Conservation (phyloP, 2,797 vertebrate genomes). For the Distichodus sexfasciatus region DNA sequence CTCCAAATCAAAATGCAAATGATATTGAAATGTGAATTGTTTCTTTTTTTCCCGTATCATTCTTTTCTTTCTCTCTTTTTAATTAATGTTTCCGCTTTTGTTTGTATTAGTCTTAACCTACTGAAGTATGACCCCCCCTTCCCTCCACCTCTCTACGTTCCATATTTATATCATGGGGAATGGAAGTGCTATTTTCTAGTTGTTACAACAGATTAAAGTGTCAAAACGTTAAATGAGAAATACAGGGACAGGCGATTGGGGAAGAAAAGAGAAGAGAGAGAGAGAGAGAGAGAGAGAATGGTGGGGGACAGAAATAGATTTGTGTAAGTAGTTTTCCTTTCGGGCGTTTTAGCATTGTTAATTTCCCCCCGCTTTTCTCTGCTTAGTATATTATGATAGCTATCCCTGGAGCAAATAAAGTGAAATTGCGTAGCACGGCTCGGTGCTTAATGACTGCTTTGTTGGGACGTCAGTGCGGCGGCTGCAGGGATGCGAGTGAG, state of each 20-base stretch:
- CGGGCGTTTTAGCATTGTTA: conserved; percentile 54
- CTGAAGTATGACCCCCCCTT: conserved; percentile 45
- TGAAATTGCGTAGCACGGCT: conserved; percentile 58
- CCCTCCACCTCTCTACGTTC: conserved; percentile 48
- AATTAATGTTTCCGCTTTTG: conserved; percentile 63
- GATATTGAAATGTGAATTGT: conserved; percentile 56
- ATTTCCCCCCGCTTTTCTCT: conserved; percentile 54
- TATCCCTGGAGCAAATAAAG: conserved; percentile 53
- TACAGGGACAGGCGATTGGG: conserved; percentile 33
- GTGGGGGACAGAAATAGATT: conserved; percentile 41
- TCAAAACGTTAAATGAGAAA: conserved; percentile 59
- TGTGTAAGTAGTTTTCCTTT: conserved; percentile 46
- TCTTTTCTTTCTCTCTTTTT: conserved; percentile 56
- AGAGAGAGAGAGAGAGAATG: conserved; percentile 44
- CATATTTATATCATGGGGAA: conserved; percentile 64
- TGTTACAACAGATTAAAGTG: conserved; percentile 59
- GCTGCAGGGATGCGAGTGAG: conserved; percentile 67
- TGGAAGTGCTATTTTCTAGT: conserved; percentile 59
- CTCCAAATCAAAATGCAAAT: conserved; percentile 73
- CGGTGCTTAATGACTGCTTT: conserved; percentile 68
- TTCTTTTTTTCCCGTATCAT: conserved; percentile 43
- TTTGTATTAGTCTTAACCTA: conserved; percentile 61
- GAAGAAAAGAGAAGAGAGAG: conserved; percentile 9
- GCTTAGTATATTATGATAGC: conserved; percentile 57
- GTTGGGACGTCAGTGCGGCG: conserved; percentile 59